Conservation (phyloP, 2,113 vertebrate species). For the Oriolus oriolus region DNA sequence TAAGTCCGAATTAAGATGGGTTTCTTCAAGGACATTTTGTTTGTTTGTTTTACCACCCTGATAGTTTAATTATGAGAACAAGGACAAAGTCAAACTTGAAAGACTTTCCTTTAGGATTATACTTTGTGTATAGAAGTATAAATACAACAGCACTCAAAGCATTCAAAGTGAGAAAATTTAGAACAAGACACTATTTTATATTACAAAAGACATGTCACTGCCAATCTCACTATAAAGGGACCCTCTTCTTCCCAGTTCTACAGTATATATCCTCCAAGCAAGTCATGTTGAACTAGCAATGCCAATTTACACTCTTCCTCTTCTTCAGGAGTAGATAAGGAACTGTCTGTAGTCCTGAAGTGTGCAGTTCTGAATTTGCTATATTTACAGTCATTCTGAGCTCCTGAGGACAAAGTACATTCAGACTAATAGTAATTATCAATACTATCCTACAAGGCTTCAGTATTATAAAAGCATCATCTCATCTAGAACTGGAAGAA, state of each 20-base stretch:
- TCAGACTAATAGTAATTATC: neutral
- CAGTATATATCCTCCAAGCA: neutral
- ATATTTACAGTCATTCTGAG: neutral
- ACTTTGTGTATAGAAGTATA: neutral
- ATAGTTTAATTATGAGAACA: neutral
- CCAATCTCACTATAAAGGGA: neutral
- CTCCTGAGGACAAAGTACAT: neutral
- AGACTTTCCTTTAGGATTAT: neutral
- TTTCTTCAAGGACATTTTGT: neutral
- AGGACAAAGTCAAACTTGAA: neutral
- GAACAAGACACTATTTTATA: neutral
- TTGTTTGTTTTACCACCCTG: neutral
- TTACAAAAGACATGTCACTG: neutral
- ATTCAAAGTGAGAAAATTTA: neutral
- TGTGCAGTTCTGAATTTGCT: neutral
- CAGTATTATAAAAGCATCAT: neutral
- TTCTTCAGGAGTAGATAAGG: neutral
- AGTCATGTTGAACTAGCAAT: neutral
- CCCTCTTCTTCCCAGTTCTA: neutral
- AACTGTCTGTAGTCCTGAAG: neutral
- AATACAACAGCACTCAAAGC: neutral
- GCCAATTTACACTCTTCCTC: neutral
- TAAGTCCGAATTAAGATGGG: neutral
- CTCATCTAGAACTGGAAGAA: neutral
- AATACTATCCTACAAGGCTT: neutral